Conservation (phyloP, 2,113 vertebrate species). For the Okapia johnstoni region DNA sequence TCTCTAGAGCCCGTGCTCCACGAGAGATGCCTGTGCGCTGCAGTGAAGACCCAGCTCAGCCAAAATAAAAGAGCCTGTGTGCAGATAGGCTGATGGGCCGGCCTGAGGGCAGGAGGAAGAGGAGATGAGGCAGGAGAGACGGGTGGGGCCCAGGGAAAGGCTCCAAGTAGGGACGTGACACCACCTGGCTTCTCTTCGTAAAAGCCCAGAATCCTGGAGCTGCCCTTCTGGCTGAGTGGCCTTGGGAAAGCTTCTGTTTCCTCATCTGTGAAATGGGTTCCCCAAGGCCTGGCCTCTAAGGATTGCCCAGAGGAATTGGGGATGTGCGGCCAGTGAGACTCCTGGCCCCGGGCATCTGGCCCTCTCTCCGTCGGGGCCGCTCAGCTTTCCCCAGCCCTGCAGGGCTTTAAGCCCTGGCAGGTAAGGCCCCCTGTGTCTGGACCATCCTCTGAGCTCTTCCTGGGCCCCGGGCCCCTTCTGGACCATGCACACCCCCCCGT, state of each 20-base stretch:
- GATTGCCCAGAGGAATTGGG: not conserved
- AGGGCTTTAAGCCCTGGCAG: not conserved
- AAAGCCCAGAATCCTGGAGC: not conserved
- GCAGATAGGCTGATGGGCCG: not conserved
- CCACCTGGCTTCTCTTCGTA: not conserved
- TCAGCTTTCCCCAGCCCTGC: accelerated
- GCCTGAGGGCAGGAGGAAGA: not conserved
- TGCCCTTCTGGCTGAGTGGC: not conserved
- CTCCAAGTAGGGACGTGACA: not conserved
- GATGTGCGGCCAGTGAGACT: accelerated
- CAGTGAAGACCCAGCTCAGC: not conserved
- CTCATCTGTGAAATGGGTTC: not conserved
- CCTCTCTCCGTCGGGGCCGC: accelerated
- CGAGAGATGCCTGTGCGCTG: accelerated
- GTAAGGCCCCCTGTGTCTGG: not conserved
- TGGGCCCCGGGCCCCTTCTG: not conserved
- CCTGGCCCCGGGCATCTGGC: not conserved
- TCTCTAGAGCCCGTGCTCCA: not conserved
- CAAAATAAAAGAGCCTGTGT: not conserved
- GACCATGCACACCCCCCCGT: not conserved
- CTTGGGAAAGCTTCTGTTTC: not conserved
- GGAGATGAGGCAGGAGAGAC: accelerated
- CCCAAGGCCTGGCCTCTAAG: not conserved
- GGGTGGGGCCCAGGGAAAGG: too few species aligned
- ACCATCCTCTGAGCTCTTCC: accelerated